phyloP scores from a whole-genome alignment of 30 jellyfish, hydroid and myxozoan genomes.

The Hydractinia symbiolongicarpus region DNA sequence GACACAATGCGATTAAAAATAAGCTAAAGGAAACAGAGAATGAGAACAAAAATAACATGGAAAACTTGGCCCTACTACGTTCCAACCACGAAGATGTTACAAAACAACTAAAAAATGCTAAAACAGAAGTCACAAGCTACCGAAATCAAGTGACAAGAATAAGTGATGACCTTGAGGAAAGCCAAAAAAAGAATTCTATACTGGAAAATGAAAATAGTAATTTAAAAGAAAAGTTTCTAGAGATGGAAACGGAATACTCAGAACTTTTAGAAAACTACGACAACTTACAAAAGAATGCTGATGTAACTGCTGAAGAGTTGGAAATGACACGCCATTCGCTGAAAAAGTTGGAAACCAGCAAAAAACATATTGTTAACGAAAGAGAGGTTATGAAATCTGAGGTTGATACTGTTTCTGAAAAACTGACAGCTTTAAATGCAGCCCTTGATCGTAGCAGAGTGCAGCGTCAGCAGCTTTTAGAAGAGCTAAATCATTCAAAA shows the following conservation, averaged over 20 bases:
- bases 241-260: not conserved
- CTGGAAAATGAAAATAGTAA: not conserved
- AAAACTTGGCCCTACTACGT: not conserved
- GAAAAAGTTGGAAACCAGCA: not conserved
- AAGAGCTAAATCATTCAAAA: conserved; percentile 22
- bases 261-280: not conserved
- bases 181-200: not conserved
- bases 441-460: conserved; percentile 9
- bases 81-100: not conserved
- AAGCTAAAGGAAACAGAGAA: not conserved
- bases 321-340: conserved; percentile 3
- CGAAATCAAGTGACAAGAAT: not conserved
- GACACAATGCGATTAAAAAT: not conserved
- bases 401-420: conserved; percentile 13
- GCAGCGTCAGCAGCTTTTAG: conserved; percentile 30
- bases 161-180: not conserved
- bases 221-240: not conserved
- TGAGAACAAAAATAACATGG: conserved; percentile 4
- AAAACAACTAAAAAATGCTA: not conserved
- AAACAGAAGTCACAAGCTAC: not conserved
- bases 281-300: not conserved
- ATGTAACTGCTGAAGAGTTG: not conserved
- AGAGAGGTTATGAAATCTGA: conserved; percentile 12
- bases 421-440: conserved; percentile 1
- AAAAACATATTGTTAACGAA: conserved; percentile 8